Evolutionary conservation across 2,113 vertebrate species (phyloP).

Genomic region (Mugil cephalus): DNA sequence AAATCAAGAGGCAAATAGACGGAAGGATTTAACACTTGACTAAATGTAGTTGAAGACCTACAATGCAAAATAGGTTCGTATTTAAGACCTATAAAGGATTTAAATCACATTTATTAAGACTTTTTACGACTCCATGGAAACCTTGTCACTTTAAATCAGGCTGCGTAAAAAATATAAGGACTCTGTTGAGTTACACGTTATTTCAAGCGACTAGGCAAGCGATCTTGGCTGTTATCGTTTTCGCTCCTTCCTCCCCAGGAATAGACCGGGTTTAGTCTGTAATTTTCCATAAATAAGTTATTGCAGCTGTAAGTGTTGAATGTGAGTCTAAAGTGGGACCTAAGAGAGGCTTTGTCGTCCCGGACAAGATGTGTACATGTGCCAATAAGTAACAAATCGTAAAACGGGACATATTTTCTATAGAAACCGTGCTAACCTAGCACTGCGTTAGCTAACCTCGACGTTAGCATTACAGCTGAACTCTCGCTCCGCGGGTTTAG

Average conservation of each 20-base stretch:
- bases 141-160: not conserved
- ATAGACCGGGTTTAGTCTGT: not conserved
- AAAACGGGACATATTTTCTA: conserved; percentile 4
- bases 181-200: too few relatives aligned
- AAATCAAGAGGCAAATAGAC: too few relatives aligned
- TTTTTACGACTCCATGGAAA: too few relatives aligned
- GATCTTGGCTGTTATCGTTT: too few relatives aligned
- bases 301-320: not conserved
- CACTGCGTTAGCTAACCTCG: conserved; percentile 38
- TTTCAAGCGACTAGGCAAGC: too few relatives aligned
- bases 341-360: fast-evolving
- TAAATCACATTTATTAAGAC: too few relatives aligned
- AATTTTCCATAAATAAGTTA: not conserved
- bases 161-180: not conserved
- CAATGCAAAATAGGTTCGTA: too few relatives aligned
- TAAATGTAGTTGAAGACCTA: too few relatives aligned
- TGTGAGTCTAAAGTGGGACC: fast-evolving
- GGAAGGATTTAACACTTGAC: too few relatives aligned
- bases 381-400: not conserved
- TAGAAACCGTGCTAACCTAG: conserved; percentile 41
- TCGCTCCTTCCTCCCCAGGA: too few relatives aligned
- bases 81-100: too few relatives aligned
- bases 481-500: not conserved
- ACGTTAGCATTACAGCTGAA: conserved; percentile 19
- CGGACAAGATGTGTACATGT: too few relatives aligned